Base-by-base conservation (phyloP, 2,113 vertebrate genomes). In the Pelecanoides urinatrix region DNA sequence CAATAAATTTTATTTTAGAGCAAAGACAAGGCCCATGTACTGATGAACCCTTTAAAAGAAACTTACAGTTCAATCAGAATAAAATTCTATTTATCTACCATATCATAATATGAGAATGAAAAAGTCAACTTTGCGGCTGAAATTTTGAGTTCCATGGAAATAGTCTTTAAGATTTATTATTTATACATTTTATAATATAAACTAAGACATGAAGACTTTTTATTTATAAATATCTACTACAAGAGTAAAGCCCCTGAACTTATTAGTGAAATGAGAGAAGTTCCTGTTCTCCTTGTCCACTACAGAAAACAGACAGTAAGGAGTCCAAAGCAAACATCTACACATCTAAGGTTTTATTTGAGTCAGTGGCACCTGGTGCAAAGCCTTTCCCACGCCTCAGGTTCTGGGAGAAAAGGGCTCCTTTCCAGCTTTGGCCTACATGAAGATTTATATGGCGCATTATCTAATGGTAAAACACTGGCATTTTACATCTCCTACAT, bases 11-110 rank as follows among this genome's bases (percentile, higher is more conserved):
- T 55, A 78, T 78, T 90, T 94, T 79, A 94, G 38, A 70, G 62
- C 45, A 90, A 53, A 73, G 82, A 75, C 34, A 58, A 58, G 32
- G 30, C 14, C 32, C 38, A 16, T 40, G 42, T 83, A 93, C 66
- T 92, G 66, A 93, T 86, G 89, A 85, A 89, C 27, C 16, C 88
- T 95, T 93, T 90, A 93, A 61, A 82, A 63, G 52, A 91, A 94
- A 68, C 36, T n/a, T 83, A 73, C 78, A 90, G 90, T 55, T 94
- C 90, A 82, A 76, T 93, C 85, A 83, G 88, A 93, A 90, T 90
- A 96, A 96, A 94, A 95, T 79, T 91, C 59, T 86, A 73, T 91
- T 96, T 96, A 67, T 87, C 89, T 44, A 84, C 68, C 23, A 20
- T 59, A 73, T 78, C 77, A 82, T 70, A 90, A 81, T 50, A 91